phyloP scores from a whole-genome alignment of 2,888 invertebrate species.

The Protodeltote pygarga region DNA sequence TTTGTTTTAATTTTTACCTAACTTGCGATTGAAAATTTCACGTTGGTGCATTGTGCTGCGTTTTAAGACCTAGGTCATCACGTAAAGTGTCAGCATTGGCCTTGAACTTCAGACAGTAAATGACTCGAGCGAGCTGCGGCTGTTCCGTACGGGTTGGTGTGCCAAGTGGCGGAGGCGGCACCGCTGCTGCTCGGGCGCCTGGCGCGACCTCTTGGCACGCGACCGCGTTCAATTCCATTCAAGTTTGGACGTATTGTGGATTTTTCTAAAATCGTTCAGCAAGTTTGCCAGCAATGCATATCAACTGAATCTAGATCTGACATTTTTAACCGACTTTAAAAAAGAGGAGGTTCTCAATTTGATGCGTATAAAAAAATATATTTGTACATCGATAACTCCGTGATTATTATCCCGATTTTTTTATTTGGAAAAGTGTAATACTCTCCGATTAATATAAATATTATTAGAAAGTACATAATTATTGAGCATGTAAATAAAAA shows the following conservation, averaged over 20 bases:
- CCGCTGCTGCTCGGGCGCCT: slow-evolving; percentile 37
- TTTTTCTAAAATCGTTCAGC: slow-evolving; percentile 54
- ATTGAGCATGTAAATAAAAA: too few species aligned
- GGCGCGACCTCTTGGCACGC: slow-evolving; percentile 52
- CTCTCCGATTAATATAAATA: background rate
- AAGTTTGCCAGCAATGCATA: slow-evolving; percentile 54
- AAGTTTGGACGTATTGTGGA: slow-evolving; percentile 50
- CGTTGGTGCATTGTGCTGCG: slow-evolving; percentile 8
- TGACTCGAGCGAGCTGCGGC: slow-evolving; percentile 14
- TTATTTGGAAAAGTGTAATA: background rate
- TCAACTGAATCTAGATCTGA: slow-evolving; percentile 21
- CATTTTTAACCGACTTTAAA: too few species aligned
- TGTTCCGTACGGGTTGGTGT: slow-evolving; percentile 28
- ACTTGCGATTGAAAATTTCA: background rate
- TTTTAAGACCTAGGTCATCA: slow-evolving; percentile 20
- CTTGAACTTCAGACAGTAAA: slow-evolving; percentile 42
- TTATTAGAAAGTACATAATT: background rate
- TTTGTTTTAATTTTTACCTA: too few species aligned
- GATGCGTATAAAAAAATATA: too few species aligned
- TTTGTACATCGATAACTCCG: too few species aligned
- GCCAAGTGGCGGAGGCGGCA: slow-evolving; percentile 28
- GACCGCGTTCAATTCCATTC: slow-evolving; percentile 48
- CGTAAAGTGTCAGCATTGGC: slow-evolving; percentile 14
- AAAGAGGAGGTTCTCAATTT: too few species aligned
- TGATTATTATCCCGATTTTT: background rate